Conservation (phyloP, 2,797 vertebrate genomes). For the Limnodromus scolopaceus region DNA sequence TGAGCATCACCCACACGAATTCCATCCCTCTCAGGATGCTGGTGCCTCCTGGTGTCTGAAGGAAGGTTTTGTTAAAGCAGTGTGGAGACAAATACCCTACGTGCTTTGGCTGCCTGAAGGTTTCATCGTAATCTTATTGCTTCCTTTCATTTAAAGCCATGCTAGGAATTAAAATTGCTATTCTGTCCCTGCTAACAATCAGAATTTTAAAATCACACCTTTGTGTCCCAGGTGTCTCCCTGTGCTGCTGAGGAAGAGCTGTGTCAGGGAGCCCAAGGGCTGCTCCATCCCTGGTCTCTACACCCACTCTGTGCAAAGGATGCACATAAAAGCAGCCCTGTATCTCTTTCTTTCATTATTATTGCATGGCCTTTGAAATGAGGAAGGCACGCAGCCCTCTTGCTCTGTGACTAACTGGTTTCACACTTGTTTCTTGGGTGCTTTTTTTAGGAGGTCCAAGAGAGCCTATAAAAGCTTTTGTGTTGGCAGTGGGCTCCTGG, state of each 20-base stretch:
- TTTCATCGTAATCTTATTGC: not conserved
- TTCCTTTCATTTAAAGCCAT: not conserved
- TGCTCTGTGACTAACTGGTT: not conserved
- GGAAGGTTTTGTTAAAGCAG: not conserved
- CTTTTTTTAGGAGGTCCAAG: not conserved
- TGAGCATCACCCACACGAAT: not conserved
- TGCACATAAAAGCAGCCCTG: not conserved
- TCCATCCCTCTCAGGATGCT: conserved; percentile 30
- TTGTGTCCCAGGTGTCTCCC: not conserved
- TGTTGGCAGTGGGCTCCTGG: not conserved
- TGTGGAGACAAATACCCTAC: not conserved
- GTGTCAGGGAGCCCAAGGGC: not conserved
- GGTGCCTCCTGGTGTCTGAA: conserved; percentile 70
- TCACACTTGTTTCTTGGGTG: not conserved
- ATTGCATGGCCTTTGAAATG: not conserved
- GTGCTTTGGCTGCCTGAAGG: not conserved
- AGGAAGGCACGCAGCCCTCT: not conserved
- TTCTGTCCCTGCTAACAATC: not conserved
- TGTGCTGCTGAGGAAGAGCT: not conserved
- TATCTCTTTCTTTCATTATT: not conserved
- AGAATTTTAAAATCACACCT: not conserved
- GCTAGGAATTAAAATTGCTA: not conserved
- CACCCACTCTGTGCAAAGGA: not conserved
- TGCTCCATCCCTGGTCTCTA: not conserved
- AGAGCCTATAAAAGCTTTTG: not conserved